These are phyloP conservation scores for Sipha maydis DNA, from an alignment of 2,888 invertebrate genomes.

Conservation along the genomic window DNA sequence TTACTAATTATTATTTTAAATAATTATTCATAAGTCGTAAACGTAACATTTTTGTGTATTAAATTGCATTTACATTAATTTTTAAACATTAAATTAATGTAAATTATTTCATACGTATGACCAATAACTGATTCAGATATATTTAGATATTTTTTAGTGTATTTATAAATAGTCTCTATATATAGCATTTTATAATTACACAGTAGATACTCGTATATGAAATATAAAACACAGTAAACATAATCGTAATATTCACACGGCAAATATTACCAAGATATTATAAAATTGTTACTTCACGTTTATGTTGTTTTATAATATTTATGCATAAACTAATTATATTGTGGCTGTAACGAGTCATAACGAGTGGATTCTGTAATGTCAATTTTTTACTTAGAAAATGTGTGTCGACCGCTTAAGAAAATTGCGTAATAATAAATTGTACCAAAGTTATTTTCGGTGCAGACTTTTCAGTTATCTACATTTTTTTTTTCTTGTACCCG, in stretches of 20 bases:
- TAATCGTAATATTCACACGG: not conserved
- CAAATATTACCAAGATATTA: not conserved
- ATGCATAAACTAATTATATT: no score
- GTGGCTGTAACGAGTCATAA: no score
- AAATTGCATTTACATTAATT: no score
- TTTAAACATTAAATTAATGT: no score
- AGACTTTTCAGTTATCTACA: not conserved
- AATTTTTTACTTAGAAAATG: not conserved
- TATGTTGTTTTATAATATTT: not conserved
- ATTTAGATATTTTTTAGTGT: no score
- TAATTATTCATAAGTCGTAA: no score
- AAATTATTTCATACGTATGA: no score
- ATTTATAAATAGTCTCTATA: no score
- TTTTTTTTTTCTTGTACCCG: not conserved
- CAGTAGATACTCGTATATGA: not conserved
- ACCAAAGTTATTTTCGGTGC: not conserved
- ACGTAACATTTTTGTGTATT: no score
- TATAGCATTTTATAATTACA: constrained; percentile 8
- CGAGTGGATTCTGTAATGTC: not conserved
- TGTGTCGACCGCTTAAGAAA: not conserved
- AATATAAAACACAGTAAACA: not conserved
- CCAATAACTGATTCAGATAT: no score
- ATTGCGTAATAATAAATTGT: not conserved
- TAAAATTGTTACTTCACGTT: not conserved
- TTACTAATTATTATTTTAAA: no score